phyloP scores from a whole-genome alignment of 2,797 vertebrate genomes.

The Pipistrellus kuhlii region DNA sequence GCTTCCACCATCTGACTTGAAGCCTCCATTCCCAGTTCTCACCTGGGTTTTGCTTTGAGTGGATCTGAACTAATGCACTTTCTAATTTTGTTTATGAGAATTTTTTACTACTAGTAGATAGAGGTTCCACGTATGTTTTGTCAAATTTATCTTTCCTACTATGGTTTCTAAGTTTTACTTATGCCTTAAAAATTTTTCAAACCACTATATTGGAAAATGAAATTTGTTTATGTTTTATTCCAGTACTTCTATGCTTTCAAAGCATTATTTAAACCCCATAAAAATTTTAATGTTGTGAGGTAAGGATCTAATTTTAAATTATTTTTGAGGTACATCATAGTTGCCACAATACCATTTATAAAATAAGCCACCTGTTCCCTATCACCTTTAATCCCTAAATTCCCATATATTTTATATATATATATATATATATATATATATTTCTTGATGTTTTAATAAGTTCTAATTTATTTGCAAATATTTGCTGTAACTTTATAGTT shows the following conservation, averaged over 20 bases:
- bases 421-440: background rate
- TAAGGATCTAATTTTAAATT: background rate
- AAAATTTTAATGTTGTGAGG: background rate
- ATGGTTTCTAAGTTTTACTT: background rate
- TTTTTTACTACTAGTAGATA: background rate
- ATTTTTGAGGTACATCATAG: background rate
- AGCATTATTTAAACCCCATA: background rate
- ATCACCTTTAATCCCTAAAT: background rate
- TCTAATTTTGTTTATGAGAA: background rate
- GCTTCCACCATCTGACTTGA: background rate
- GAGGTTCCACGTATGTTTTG: background rate
- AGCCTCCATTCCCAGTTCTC: background rate
- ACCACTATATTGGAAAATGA: background rate
- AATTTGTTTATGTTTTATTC: background rate
- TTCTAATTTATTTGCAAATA: conserved; percentile 21
- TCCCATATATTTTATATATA: background rate
- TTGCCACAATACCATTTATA: background rate
- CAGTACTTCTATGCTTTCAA: background rate
- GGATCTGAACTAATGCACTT: background rate
- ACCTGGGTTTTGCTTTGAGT: background rate
- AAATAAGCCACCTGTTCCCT: background rate
- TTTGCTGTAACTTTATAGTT: background rate
- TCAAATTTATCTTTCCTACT: background rate
- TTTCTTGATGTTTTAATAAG: background rate
- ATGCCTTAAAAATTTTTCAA: background rate